A percentile compares a stretch with the other conserved stretches of the same genome.
phyloP scores from a whole-genome alignment of 2,797 vertebrate genomes.

The Setipinna tenuifilis region DNA sequence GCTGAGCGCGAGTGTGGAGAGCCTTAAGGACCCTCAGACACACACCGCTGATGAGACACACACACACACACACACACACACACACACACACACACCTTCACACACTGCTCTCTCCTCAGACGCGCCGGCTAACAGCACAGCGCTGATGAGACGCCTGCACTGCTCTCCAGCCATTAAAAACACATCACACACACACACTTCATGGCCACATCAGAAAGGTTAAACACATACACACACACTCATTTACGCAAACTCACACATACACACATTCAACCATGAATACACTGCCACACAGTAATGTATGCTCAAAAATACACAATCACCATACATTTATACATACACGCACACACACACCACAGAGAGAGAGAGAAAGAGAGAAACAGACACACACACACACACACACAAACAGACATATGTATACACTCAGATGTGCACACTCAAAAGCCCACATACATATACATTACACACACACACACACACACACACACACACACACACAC shows the following conservation, averaged over 20 bases:
- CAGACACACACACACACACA: conserved; percentile 7
- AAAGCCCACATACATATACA: no score
- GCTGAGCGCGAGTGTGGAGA: no score
- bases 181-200: background rate
- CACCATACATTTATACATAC: background rate
- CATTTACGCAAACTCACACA: background rate
- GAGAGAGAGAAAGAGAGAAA: no score
- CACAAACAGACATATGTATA: background rate
- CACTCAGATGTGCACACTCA: background rate
- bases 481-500: background rate
- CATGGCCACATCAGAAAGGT: no score
- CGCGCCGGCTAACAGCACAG: background rate
- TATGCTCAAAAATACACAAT: no score
- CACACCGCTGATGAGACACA: background rate
- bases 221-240: background rate
- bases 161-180: background rate
- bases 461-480: no score
- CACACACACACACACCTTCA: background rate
- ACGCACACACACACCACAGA: background rate
- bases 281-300: background rate
- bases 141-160: background rate
- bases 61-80: conserved; percentile 26
- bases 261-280: background rate
- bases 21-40: background rate
- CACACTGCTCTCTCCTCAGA: no score